Conservation (phyloP, 2,797 vertebrate genomes). For the Luscinia luscinia region DNA sequence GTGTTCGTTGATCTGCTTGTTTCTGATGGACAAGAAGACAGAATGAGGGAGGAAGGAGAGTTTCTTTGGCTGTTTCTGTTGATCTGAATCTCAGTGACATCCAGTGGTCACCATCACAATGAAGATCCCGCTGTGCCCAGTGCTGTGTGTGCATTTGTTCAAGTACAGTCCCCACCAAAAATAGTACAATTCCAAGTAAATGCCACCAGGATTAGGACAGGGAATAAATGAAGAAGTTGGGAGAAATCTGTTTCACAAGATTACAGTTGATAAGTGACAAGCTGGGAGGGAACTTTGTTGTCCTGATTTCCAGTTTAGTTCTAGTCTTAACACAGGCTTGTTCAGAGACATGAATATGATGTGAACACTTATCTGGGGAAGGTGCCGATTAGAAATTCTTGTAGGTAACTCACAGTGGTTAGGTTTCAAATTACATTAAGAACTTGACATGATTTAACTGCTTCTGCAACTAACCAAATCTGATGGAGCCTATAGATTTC, state of each 20-base stretch:
- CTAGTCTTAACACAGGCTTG: not conserved
- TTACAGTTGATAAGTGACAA: not conserved
- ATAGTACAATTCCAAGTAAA: not conserved
- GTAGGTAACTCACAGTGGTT: not conserved
- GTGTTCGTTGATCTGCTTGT: fast-evolving
- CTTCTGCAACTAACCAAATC: conserved; percentile 14
- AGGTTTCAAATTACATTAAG: conserved; percentile 12
- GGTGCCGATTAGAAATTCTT: not conserved
- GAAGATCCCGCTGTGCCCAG: not conserved
- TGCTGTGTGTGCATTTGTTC: not conserved
- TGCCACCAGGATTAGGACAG: not conserved
- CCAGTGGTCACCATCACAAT: not conserved
- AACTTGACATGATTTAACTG: conserved; percentile 7
- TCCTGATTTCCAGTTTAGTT: not conserved
- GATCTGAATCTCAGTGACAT: not conserved
- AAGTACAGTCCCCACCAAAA: not conserved
- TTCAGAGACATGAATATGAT: not conserved
- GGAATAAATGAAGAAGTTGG: not conserved
- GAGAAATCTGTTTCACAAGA: not conserved
- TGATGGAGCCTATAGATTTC: conserved; percentile 11
- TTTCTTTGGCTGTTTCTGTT: not conserved
- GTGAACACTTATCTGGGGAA: not conserved
- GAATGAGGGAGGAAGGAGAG: not conserved
- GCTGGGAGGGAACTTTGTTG: not conserved
- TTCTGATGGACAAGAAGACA: not conserved